These are phyloP conservation scores for Hydrotaea cyrtoneurina DNA, from an alignment of 2,888 invertebrate species.

Conservation along the genomic window DNA sequence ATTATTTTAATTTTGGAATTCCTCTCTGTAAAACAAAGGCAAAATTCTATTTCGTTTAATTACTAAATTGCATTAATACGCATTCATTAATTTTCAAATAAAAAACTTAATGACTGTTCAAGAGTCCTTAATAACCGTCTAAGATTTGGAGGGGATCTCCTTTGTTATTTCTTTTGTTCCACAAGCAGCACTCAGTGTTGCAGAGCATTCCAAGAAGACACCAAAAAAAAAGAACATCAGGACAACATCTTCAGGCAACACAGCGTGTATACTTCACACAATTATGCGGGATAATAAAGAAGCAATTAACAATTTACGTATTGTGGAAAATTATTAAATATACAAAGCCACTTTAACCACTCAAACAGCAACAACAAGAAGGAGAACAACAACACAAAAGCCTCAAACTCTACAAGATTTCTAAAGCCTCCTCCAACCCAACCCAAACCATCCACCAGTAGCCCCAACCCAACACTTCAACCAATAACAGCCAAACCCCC, in stretches of 20 bases:
- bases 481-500: too few species aligned
- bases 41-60: too few species aligned
- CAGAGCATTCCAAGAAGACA: not conserved
- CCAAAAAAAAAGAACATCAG: conserved; percentile 4
- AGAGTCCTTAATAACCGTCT: too few species aligned
- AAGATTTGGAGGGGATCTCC: too few species aligned
- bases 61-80: too few species aligned
- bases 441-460: not conserved
- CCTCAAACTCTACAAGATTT: conserved; percentile 30
- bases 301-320: conserved; percentile 39
- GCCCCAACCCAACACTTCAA: too few species aligned
- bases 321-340: conserved; percentile 39
- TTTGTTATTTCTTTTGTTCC: not conserved
- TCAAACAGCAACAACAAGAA: conserved; percentile 4
- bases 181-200: not conserved
- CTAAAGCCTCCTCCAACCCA: not conserved
- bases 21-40: too few species aligned
- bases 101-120: too few species aligned
- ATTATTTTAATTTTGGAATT: too few species aligned
- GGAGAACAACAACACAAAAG: not conserved
- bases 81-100: too few species aligned
- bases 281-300: conserved; percentile 24
- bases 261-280: not conserved
- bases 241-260: conserved; percentile 12
- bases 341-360: conserved; percentile 40